Evolutionary conservation across 2,113 vertebrate genomes (phyloP).

Genomic region (Amblyornis subalaris): DNA sequence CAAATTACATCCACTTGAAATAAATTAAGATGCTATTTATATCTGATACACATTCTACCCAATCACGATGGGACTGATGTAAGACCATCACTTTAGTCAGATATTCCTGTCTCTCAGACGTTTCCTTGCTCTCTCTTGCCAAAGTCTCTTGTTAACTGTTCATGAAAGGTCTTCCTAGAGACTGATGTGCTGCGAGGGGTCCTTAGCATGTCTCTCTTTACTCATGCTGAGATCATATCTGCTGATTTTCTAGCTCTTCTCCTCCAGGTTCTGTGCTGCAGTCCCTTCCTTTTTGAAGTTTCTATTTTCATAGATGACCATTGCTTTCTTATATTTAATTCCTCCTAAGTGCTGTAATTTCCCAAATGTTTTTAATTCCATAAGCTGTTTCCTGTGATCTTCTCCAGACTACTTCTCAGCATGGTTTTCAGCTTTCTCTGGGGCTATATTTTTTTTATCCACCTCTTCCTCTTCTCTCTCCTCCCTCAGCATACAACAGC

Average conservation of each 20-base stretch:
- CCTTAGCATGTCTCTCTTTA: background rate
- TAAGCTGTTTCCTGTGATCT: constrained; percentile 54
- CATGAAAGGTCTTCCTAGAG: constrained; percentile 10
- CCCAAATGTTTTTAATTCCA: constrained; percentile 63
- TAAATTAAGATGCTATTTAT: constrained; percentile 23
- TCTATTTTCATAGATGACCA: constrained; percentile 45
- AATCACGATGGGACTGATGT: background rate
- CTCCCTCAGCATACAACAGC: constrained; percentile 21
- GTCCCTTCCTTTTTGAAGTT: constrained; percentile 40
- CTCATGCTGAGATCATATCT: constrained; percentile 27
- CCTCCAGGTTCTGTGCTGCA: constrained; percentile 25
- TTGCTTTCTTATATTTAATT: constrained; percentile 53
- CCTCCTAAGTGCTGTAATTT: constrained; percentile 51
- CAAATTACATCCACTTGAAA: constrained; percentile 1
- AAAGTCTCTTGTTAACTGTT: constrained; percentile 33
- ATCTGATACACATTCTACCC: constrained; percentile 1
- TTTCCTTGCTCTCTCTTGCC: constrained; percentile 3
- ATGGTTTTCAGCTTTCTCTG: constrained; percentile 56
- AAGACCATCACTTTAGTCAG: constrained; percentile 24
- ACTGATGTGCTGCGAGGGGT: background rate
- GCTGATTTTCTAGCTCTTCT: constrained; percentile 29
- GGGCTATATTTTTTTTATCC: constrained; percentile 51
- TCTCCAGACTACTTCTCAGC: constrained; percentile 52
- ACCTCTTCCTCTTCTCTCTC: constrained; percentile 62
- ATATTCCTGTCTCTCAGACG: background rate